Evolutionary conservation across 2,888 invertebrate genomes (phyloP).

Genomic region (Thysanoteuthis rhombus): DNA sequence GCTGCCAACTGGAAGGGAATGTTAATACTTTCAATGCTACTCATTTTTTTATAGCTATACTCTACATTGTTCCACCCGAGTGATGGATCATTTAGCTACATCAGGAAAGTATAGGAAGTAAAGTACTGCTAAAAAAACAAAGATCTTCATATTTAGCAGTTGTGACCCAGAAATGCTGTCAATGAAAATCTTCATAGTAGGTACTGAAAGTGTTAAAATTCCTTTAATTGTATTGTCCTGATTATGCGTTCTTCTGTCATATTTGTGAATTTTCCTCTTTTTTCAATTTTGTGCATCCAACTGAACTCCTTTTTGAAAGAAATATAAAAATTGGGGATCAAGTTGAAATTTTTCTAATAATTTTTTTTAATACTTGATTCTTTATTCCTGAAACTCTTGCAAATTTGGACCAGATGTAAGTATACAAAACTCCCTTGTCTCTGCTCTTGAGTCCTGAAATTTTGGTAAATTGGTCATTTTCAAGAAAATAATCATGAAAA

Average conservation of each 20-base stretch:
- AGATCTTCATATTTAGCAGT: no score
- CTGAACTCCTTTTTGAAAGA: background rate
- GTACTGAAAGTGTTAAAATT: no score
- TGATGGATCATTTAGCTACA: no score
- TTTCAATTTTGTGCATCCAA: background rate
- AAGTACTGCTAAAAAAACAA: no score
- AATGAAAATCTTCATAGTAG: no score
- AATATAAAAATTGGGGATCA: background rate
- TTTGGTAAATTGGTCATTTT: background rate
- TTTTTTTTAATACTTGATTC: background rate
- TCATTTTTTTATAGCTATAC: no score
- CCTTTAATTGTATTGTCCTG: background rate
- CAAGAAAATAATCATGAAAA: no score
- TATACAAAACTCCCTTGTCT: background rate
- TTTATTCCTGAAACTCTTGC: background rate
- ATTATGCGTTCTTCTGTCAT: background rate
- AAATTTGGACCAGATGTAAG: background rate
- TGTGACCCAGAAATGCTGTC: no score
- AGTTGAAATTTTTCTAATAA: background rate
- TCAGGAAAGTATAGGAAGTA: no score
- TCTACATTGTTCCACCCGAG: no score
- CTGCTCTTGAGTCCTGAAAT: background rate
- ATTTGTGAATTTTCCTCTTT: background rate
- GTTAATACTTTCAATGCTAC: no score
- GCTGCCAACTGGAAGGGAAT: background rate